Conservation (phyloP, 1,140 invertebrate species). For the Drosophila pectinifera region DNA sequence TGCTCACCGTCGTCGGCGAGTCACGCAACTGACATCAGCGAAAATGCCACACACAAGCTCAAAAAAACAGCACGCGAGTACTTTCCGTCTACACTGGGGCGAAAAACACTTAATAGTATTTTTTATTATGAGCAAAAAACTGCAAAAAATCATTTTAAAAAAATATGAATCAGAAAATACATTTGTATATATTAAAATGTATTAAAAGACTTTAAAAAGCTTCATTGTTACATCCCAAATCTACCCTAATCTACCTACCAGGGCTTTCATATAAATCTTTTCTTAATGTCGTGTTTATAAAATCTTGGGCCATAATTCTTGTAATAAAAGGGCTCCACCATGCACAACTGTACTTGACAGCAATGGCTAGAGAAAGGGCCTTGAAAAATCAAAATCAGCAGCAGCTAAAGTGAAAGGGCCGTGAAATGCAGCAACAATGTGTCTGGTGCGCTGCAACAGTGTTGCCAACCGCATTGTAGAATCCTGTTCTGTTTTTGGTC, state of each 20-base stretch:
- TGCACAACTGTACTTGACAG: slow-evolving; percentile 35
- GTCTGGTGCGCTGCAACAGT: slow-evolving; percentile 31
- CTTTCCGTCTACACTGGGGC: slow-evolving; percentile 7
- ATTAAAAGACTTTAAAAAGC: neutral
- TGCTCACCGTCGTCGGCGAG: slow-evolving; percentile 25
- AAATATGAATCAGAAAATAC: neutral
- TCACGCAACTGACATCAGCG: slow-evolving; percentile 38
- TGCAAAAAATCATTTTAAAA: neutral
- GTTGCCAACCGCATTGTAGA: slow-evolving; percentile 33
- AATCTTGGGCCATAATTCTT: slow-evolving; percentile 6
- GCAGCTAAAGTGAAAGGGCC: slow-evolving; percentile 21
- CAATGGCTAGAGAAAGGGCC: slow-evolving; percentile 1
- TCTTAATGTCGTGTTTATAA: slow-evolving; percentile 3
- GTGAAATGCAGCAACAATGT: slow-evolving; percentile 44
- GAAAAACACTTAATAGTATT: neutral
- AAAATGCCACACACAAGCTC: slow-evolving; percentile 36
- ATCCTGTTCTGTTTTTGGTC: slow-evolving; percentile 11
- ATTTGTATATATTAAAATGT: neutral
- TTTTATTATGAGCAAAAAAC: neutral
- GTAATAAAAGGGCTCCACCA: slow-evolving; percentile 6
- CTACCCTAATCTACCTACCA: too few relatives aligned
- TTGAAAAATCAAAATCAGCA: slow-evolving; percentile 33
- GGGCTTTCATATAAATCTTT: neutral
- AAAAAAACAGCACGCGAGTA: slow-evolving; percentile 17
- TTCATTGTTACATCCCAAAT: too few relatives aligned